Percentiles rank a stretch among this genome's conserved stretches.
Conservation (phyloP, 2,113 vertebrate genomes). For the Pseudonaja textilis region DNA sequence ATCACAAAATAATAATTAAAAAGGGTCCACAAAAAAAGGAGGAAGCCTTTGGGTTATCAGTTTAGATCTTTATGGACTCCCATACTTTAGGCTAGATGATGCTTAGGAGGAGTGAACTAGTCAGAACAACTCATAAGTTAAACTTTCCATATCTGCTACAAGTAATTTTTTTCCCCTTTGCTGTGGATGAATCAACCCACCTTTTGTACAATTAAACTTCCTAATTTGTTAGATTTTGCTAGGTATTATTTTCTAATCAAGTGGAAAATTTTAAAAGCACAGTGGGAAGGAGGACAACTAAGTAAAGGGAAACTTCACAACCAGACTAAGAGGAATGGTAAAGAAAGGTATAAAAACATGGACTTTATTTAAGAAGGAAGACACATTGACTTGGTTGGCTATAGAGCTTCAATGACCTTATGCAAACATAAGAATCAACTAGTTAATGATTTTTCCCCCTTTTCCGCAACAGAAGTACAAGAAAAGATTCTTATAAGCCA, state of each 20-base stretch:
- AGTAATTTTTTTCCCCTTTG: not conserved
- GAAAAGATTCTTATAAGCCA: constrained; percentile 62
- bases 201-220: not conserved
- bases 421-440: not conserved
- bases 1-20: not conserved
- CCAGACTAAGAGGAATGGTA: not conserved
- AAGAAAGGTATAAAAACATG: not conserved
- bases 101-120: not conserved
- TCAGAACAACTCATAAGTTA: not conserved
- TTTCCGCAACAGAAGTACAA: constrained; percentile 36
- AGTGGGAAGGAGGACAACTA: not conserved
- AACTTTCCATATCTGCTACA: not conserved
- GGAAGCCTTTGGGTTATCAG: not conserved
- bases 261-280: not conserved
- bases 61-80: not conserved
- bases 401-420: not conserved
- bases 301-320: not conserved
- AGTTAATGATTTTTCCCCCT: not conserved
- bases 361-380: not conserved
- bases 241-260: not conserved
- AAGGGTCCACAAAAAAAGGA: not conserved
- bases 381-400: not conserved
- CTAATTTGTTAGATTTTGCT: not conserved
- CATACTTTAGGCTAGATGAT: not conserved
- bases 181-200: not conserved